Base-by-base conservation (phyloP, 2,888 invertebrate genomes). In the Rhamphomyia laevipes region DNA sequence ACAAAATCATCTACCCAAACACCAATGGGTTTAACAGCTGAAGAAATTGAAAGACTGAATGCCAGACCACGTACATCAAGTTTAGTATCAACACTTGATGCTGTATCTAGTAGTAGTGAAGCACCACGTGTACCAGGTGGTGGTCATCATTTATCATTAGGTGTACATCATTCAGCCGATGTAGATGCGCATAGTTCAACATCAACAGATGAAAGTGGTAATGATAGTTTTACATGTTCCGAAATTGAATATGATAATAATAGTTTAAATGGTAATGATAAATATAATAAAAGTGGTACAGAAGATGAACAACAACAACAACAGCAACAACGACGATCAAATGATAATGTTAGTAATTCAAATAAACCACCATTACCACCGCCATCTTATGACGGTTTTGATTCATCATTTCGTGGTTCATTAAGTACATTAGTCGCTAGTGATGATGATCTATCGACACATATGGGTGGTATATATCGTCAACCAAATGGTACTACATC, bases 181-280 rank as follows among this genome's bases (percentile, higher is more conserved):
- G 75, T 82, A 17, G 81, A 86, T 58, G 75, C 79, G 43, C 78
- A 85, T 60, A 82, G 86, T 60, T 86, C 87, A 11, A 85, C 85
- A 1, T 86, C 87, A 10, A 88, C 93, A 11, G 89, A 93, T 60
- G 94, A 94, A 66, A 94, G 94, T 70, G 86, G 86, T 66, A 93
- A 95, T 71, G 95, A 96, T 66, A 94, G 94, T 59, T 96, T 96
- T 73, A 96, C 95, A 12, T 96, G 95, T 73, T 95, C 95, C 1
- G 95, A 95, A 74, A 94, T 94, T 64, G 96, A 96, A 69, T 94
- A 93, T 66, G 94, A 94, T 63, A 91, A 92, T 64, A 86, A 88
- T 61, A 87, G 87, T 61, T 73, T 88, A 54, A 83, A 80, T 48
- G 87, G 86, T 15, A 87, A 87, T 63, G 86, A 85, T 60, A 87